These are phyloP conservation scores for Lithophane ornitopus DNA, from an alignment of 2,888 invertebrate species.

Conservation along the genomic window DNA sequence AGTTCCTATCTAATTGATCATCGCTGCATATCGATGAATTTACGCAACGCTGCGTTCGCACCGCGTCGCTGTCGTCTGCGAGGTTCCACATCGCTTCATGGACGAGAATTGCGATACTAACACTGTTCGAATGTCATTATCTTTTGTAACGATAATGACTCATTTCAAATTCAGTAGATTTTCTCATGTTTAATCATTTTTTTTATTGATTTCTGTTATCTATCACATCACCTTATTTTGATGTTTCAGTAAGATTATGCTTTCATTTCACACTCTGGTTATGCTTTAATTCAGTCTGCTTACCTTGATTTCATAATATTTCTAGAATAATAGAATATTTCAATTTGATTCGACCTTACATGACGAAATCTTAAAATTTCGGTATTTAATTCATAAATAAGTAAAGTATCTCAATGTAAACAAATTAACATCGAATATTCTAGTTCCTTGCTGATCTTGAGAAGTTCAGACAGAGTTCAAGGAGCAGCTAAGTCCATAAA, in stretches of 20 bases:
- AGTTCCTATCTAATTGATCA: slow-evolving; percentile 77
- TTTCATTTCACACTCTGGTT: slow-evolving; percentile 3
- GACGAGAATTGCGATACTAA: slow-evolving; percentile 52
- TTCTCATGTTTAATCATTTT: slow-evolving; percentile 1
- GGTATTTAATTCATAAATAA: no score
- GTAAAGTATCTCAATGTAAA: slow-evolving; percentile 14
- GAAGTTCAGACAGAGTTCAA: slow-evolving; percentile 46
- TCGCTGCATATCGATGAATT: slow-evolving; percentile 83
- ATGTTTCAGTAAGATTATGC: slow-evolving; percentile 14
- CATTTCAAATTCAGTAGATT: slow-evolving; percentile 28
- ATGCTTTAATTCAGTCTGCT: slow-evolving; percentile 1
- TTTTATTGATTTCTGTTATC: slow-evolving; percentile 33
- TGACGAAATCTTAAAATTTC: slow-evolving; percentile 20
- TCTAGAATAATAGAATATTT: not conserved
- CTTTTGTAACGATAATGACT: slow-evolving; percentile 42
- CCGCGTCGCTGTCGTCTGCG: slow-evolving; percentile 59
- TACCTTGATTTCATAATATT: not conserved
- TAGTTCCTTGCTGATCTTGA: slow-evolving; percentile 45
- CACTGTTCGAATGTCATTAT: slow-evolving; percentile 50
- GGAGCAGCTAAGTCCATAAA: slow-evolving; percentile 18
- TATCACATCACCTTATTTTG: slow-evolving; percentile 17
- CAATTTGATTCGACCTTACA: slow-evolving; percentile 20
- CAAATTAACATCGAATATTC: slow-evolving; percentile 27
- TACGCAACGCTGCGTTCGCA: slow-evolving; percentile 74
- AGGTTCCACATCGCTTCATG: slow-evolving; percentile 62